Conservation (phyloP, 2,888 invertebrate genomes). For the Invenusta paracnida region DNA sequence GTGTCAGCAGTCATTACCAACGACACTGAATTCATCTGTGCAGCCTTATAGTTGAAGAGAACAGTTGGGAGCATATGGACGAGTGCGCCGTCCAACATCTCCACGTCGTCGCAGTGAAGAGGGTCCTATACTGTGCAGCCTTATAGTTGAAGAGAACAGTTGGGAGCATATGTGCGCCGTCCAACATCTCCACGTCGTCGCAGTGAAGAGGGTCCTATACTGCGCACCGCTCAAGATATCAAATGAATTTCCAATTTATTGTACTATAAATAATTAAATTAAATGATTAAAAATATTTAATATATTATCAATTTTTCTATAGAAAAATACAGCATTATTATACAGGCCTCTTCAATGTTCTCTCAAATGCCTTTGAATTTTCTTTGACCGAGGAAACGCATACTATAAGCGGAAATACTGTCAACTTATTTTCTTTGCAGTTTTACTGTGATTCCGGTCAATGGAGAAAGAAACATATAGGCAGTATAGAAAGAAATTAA, state of each 20-base stretch:
- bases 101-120: conserved; percentile 62
- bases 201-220: conserved; percentile 30
- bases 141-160: conserved; percentile 67
- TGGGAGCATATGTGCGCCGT: conserved; percentile 68
- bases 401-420: not conserved
- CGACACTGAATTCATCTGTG: conserved; percentile 55
- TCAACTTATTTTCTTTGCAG: not conserved
- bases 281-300: too few relatives aligned
- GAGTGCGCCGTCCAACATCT: conserved; percentile 69
- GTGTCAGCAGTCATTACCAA: conserved; percentile 57
- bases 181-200: conserved; percentile 68
- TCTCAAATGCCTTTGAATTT: too few relatives aligned
- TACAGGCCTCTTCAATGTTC: too few relatives aligned
- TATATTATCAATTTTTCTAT: too few relatives aligned
- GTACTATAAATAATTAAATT: too few relatives aligned
- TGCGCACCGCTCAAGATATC: too few relatives aligned
- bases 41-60: conserved; percentile 66
- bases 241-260: too few relatives aligned
- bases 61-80: conserved; percentile 67
- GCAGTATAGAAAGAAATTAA: not conserved
- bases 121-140: conserved; percentile 37
- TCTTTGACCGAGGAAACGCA: too few relatives aligned
- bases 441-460: not conserved
- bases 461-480: not conserved
- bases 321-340: too few relatives aligned